These are phyloP conservation scores for Bucorvus abyssinicus DNA, from an alignment of 2,797 vertebrate genomes.

Conservation along the genomic window DNA sequence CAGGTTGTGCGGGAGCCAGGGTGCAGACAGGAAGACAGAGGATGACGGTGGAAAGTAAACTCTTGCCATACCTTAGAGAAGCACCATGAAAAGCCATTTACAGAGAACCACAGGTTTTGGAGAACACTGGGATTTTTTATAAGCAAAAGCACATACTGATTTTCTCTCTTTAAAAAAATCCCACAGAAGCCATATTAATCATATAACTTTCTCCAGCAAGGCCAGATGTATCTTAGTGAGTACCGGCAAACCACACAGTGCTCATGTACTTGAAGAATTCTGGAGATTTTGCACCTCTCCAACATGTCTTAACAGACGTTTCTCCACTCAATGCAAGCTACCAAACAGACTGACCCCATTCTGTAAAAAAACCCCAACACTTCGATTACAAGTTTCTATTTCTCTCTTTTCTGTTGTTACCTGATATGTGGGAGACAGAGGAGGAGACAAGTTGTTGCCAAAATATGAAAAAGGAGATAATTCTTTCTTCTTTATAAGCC, in stretches of 20 bases:
- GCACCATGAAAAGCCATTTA: background rate
- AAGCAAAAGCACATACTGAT: background rate
- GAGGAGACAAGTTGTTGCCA: background rate
- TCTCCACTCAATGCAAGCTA: background rate
- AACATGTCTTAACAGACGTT: background rate
- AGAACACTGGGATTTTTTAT: background rate
- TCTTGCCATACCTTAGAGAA: background rate
- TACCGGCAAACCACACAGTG: background rate
- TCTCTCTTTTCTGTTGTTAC: background rate
- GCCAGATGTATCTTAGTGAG: background rate
- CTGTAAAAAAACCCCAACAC: background rate
- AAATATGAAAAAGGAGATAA: background rate
- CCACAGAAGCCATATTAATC: background rate
- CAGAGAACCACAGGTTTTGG: background rate
- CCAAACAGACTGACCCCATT: background rate
- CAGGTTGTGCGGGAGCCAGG: background rate
- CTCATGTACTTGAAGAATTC: accelerated
- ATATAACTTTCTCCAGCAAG: background rate
- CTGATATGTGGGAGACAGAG: background rate
- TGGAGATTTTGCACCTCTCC: background rate
- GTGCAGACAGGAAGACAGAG: background rate
- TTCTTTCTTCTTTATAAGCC: background rate
- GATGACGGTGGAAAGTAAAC: background rate
- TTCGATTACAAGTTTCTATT: background rate
- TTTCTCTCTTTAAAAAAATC: background rate